These are phyloP conservation scores for Drosophila takahashii DNA, from an alignment of 1,140 invertebrate species.

Conservation along the genomic window DNA sequence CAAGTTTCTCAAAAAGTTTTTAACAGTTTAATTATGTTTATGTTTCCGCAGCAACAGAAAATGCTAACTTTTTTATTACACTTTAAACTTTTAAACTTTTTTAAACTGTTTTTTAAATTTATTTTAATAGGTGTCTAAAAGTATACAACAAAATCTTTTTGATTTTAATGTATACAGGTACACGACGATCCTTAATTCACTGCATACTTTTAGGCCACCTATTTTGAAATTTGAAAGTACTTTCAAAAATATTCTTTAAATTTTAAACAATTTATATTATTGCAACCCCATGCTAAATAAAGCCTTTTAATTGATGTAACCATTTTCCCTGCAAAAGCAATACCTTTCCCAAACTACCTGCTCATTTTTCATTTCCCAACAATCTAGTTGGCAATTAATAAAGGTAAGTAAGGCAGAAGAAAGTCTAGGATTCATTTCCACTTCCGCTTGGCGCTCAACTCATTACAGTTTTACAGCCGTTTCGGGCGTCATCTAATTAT, in stretches of 20 bases:
- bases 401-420: slow-evolving; percentile 22
- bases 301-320: too few species aligned
- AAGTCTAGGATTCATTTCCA: slow-evolving; percentile 29
- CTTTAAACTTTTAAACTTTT: too few species aligned
- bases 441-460: slow-evolving; percentile 33
- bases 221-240: too few species aligned
- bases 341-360: not conserved
- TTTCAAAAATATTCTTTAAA: too few species aligned
- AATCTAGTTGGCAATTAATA: slow-evolving; percentile 48
- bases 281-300: too few species aligned
- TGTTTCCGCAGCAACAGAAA: not conserved
- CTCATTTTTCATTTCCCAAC: slow-evolving; percentile 28
- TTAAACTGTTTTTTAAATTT: too few species aligned
- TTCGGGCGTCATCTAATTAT: slow-evolving; percentile 68
- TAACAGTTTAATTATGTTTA: not conserved
- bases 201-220: too few species aligned
- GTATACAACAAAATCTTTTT: too few species aligned
- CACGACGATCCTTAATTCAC: too few species aligned
- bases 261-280: too few species aligned
- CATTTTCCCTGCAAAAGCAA: not conserved
- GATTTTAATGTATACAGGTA: too few species aligned
- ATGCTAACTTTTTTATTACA: not conserved
- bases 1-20: slow-evolving; percentile 5
- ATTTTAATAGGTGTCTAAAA: too few species aligned
- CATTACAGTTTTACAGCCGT: slow-evolving; percentile 64